Evolutionary conservation across 2,888 invertebrate species (phyloP), one percentile per base, ranked within the genome.

Genomic region (Toxonevra muliebris): DNA sequence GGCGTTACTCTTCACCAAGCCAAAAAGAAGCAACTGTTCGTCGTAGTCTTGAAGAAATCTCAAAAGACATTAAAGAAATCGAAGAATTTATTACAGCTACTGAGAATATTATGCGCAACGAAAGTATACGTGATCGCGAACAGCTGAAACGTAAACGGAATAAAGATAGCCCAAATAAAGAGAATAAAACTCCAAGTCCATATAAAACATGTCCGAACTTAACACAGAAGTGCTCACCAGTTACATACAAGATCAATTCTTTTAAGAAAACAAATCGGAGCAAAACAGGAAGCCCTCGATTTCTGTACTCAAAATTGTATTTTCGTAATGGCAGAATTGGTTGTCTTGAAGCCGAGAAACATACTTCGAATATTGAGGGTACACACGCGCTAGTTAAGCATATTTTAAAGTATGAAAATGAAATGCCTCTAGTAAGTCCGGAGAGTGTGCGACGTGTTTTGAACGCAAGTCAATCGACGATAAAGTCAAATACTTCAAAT

Each of bases 241-340:
- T 79, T 1, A 84, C 80, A 4, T 85, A 80, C 61, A 85, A 86
- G 73, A 84, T 85, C n/a, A 82, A 83, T 62, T 81, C 84, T 4
- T 84, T 82, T 58, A 85, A n/a, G n/a, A n/a, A 84, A 68, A 77
- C 77, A 7, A 76, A 77, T 11, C 75, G 77, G 5, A 74, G 75
- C 3, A 80, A 77, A 59, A 76, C 77, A 1, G 76, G 77, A 0
- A 84, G 85, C 65, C 85, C 85, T 0, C 72, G 82, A 8, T 82
- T 84, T 70, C 74, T 80, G 11, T 82, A 85, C 55, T 84, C 84
- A 8, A 80, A 80, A 19, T 70, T 86, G 7, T 85, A 85, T 64
- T 86, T 86, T 69, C 81, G 83, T 0, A 85, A 86, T 64, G 86
- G 86, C 0, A 82, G 82, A 62, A 85, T 86, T 13, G 86, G 86